Percentiles rank a stretch among this genome's conserved stretches.
These are phyloP conservation scores for Pycnomerus fuliginosus DNA, from an alignment of 2,888 invertebrate genomes.

Conservation along the genomic window DNA sequence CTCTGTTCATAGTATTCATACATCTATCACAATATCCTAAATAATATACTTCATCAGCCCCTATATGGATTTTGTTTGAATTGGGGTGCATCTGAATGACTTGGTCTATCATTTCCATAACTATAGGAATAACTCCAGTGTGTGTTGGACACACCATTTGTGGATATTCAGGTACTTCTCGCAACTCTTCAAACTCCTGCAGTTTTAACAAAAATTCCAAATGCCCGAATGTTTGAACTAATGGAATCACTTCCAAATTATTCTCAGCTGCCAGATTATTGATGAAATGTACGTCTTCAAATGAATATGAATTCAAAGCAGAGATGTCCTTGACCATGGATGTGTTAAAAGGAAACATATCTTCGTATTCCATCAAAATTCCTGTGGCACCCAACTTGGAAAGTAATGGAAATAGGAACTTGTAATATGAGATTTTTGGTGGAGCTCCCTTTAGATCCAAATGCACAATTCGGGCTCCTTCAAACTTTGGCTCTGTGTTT, in stretches of 20 bases:
- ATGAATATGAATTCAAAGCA: slow-evolving; percentile 65
- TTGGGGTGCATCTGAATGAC: slow-evolving; percentile 60
- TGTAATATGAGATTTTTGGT: slow-evolving; percentile 64
- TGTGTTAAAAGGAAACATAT: slow-evolving; percentile 79
- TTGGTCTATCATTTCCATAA: slow-evolving; percentile 72
- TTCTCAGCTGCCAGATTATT: slow-evolving; percentile 56
- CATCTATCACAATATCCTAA: slow-evolving; percentile 66
- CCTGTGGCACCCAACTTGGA: slow-evolving; percentile 71
- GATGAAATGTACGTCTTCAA: slow-evolving; percentile 56
- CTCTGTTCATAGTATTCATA: slow-evolving; percentile 43
- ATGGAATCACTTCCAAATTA: slow-evolving; percentile 70
- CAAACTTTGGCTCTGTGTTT: no score
- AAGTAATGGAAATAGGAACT: slow-evolving; percentile 62
- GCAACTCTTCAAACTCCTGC: slow-evolving; percentile 62
- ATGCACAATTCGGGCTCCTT: slow-evolving; percentile 67
- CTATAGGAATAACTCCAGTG: slow-evolving; percentile 56
- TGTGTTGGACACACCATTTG: slow-evolving; percentile 72
- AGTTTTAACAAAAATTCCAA: slow-evolving; percentile 78
- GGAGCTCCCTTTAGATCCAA: slow-evolving; percentile 63
- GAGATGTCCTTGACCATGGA: slow-evolving; percentile 60
- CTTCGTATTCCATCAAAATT: slow-evolving; percentile 81
- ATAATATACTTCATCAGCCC: slow-evolving; percentile 80
- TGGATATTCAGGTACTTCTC: slow-evolving; percentile 64
- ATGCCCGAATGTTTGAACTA: slow-evolving; percentile 86
- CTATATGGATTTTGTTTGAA: slow-evolving; percentile 64